Evolutionary conservation across 1,140 invertebrate genomes (phyloP).

Genomic region (Dryas iulia): DNA sequence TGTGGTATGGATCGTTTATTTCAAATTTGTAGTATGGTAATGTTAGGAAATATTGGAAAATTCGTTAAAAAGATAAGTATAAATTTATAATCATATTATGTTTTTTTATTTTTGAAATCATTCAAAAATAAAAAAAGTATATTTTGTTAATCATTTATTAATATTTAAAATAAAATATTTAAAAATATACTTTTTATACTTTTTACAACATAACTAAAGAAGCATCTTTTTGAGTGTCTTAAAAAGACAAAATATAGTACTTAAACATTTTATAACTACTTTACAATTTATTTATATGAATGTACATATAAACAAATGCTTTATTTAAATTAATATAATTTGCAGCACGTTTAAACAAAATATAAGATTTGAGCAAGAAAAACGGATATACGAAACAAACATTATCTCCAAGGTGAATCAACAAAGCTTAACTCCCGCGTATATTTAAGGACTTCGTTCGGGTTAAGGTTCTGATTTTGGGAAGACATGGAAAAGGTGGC

Average conservation of each 20-base stretch:
- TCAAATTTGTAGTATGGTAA: no score
- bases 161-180: no score
- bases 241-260: not conserved
- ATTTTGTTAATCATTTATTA: no score
- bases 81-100: no score
- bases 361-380: not conserved
- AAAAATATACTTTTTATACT: no score
- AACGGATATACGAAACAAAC: slow-evolving; percentile 27
- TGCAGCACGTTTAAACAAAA: not conserved
- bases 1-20: no score
- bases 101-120: no score
- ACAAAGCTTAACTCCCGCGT: slow-evolving; percentile 18
- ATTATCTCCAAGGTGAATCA: slow-evolving; percentile 20
- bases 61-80: no score
- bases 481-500: slow-evolving; percentile 74
- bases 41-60: no score
- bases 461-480: slow-evolving; percentile 63
- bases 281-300: not conserved
- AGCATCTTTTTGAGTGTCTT: not conserved
- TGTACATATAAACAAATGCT: no score
- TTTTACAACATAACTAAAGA: not conserved
- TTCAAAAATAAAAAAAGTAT: no score
- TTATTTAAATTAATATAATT: not conserved
- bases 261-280: not conserved
- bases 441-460: slow-evolving; percentile 24